Evolutionary conservation across 2,113 vertebrate species (phyloP).

Genomic region (Grammomys surdaster): DNA sequence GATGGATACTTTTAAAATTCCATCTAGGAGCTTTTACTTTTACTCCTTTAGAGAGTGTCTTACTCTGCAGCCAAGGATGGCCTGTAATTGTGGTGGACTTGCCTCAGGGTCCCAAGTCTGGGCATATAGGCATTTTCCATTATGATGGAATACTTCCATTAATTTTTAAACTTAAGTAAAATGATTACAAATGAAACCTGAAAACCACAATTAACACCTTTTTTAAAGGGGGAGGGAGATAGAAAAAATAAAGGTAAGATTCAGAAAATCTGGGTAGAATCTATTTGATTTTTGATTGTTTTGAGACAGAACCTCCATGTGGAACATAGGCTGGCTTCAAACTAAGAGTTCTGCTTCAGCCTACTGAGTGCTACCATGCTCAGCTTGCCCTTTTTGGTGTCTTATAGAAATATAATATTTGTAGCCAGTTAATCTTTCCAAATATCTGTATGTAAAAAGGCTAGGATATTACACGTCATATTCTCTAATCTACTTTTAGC

Average conservation of each 20-base stretch:
- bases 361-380: background rate
- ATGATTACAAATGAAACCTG: conserved; percentile 19
- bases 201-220: conserved; percentile 33
- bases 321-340: background rate
- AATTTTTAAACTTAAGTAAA: conserved; percentile 52
- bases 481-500: background rate
- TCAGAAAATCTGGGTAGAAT: conserved; percentile 22
- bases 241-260: conserved; percentile 47
- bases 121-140: background rate
- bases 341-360: background rate
- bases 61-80: background rate
- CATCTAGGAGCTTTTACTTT: background rate
- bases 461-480: background rate
- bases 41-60: background rate
- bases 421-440: background rate
- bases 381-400: background rate
- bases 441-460: background rate
- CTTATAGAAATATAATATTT: background rate
- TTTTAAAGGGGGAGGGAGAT: background rate
- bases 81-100: background rate
- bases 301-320: background rate
- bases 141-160: background rate
- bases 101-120: background rate
- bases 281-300: background rate
- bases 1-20: background rate